These are phyloP conservation scores for Anniella stebbinsi DNA, from an alignment of 2,797 vertebrate genomes.

Conservation along the genomic window DNA sequence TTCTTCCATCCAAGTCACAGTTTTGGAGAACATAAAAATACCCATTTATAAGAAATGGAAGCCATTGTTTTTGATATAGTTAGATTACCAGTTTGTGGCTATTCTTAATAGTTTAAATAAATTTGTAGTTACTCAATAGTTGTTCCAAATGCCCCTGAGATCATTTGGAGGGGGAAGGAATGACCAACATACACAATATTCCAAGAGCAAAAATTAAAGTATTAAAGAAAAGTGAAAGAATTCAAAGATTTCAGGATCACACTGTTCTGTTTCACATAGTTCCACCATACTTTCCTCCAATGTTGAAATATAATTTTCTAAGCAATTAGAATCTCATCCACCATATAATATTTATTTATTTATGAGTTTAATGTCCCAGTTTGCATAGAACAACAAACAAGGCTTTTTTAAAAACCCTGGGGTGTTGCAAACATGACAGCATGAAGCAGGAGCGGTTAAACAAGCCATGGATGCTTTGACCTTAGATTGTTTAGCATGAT, in stretches of 20 bases:
- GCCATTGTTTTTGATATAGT: too few relatives aligned
- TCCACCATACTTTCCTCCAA: constrained; percentile 55
- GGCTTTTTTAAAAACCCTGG: too few relatives aligned
- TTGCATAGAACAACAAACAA: background rate
- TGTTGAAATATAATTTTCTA: constrained; percentile 62
- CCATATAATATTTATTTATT: constrained; percentile 35
- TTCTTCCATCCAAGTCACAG: constrained; percentile 65
- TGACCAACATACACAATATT: constrained; percentile 33
- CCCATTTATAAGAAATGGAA: too few relatives aligned
- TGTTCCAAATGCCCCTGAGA: constrained; percentile 58
- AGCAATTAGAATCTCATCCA: constrained; percentile 53
- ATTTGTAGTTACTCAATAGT: constrained; percentile 57
- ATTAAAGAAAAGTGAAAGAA: constrained; percentile 64
- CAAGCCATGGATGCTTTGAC: too few relatives aligned
- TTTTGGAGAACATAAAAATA: constrained; percentile 34
- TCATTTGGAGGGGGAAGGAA: constrained; percentile 55
- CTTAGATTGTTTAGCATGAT: too few relatives aligned
- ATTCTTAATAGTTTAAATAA: constrained; percentile 48
- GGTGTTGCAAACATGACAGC: too few relatives aligned
- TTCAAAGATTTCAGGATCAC: constrained; percentile 63
- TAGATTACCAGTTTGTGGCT: constrained; percentile 24
- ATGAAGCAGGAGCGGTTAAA: too few relatives aligned
- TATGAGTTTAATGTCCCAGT: constrained; percentile 54
- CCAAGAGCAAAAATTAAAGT: constrained; percentile 57
- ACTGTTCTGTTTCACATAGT: constrained; percentile 50